Conservation (phyloP, 2,888 invertebrate genomes). For the Tribolium freemani region DNA sequence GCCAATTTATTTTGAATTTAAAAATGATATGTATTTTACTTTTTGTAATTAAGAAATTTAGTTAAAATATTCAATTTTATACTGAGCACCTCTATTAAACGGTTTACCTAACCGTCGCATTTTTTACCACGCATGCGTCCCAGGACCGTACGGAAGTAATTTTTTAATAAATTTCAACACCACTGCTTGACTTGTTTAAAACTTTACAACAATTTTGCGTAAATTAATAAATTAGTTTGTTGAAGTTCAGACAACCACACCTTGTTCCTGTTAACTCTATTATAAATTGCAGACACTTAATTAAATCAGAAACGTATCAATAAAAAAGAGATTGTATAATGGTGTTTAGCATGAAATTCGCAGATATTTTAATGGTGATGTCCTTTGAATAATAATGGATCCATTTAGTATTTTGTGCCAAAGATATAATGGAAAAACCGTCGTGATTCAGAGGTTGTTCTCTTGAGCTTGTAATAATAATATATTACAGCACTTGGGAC, state of each 20-base stretch:
- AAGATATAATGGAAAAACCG: neutral
- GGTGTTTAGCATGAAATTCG: neutral
- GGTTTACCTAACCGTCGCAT: neutral
- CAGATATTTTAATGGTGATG: neutral
- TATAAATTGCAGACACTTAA: neutral
- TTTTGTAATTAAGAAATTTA: too few relatives aligned
- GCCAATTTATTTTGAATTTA: too few relatives aligned
- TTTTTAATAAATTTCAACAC: neutral
- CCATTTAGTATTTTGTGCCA: neutral
- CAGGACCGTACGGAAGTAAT: neutral
- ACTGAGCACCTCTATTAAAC: neutral
- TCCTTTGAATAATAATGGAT: conserved; percentile 9
- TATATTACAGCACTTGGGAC: neutral
- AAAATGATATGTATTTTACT: too few relatives aligned
- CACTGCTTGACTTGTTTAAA: neutral
- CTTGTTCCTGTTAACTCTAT: neutral
- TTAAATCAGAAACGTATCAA: neutral
- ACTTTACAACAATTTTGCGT: neutral
- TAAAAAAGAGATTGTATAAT: neutral
- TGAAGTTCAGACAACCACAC: neutral
- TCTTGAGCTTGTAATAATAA: neutral
- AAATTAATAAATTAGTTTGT: neutral
- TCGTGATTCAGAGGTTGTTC: too few relatives aligned
- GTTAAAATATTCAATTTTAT: neutral
- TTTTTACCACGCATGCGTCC: neutral